Evolutionary conservation across 2,888 invertebrate genomes (phyloP), one percentile per base, ranked within the genome.

Genomic region (Drosophila percnosoma): DNA sequence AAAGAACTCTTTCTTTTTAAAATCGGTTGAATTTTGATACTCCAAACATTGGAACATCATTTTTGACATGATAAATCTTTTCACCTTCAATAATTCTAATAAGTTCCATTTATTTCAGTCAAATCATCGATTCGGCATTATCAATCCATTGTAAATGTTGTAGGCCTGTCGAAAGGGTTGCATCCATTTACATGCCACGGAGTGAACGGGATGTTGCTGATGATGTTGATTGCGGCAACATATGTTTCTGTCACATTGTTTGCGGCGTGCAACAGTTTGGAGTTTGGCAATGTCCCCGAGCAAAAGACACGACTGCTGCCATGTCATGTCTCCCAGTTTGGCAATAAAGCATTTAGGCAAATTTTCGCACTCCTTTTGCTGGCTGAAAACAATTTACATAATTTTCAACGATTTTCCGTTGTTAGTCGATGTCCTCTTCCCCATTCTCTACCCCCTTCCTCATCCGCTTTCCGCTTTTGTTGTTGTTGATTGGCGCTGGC

Each of bases 271-370:
- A 77, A 68, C 84, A 80, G 78, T 75, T 78, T 75, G 73, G 62
- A 54, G 70, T 27, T 54, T 53, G 36, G 54, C 36, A 2, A 18
- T 76, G 79, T 75, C 38, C 62, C 66, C 13, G 63, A 36, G 55
- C 38, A 7, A 48, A 64, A 63, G 59, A 40, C 48, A 62, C 45
- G 54, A 57, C 69, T 71, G 65, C 66, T 65, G 70, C 59, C 57
- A 48, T 67, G 63, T 60, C 70, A 60, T 57, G 53, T 65, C 52
- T 45, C 65, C 34, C 53, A 82, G 81, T 76, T 73, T 78, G 55
- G 76, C 85, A 85, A 80, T 78, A 70, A 80, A 84, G 82, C 91
- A 89, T 91, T 91, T 91, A 91, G 89, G 86, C 90, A 91, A 91
- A 91, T 91, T 91, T 87, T 83, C 89, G 83, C 90, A 82, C 83